Base-by-base conservation (phyloP, 2,888 invertebrate genomes). In the Colletes collaris region DNA sequence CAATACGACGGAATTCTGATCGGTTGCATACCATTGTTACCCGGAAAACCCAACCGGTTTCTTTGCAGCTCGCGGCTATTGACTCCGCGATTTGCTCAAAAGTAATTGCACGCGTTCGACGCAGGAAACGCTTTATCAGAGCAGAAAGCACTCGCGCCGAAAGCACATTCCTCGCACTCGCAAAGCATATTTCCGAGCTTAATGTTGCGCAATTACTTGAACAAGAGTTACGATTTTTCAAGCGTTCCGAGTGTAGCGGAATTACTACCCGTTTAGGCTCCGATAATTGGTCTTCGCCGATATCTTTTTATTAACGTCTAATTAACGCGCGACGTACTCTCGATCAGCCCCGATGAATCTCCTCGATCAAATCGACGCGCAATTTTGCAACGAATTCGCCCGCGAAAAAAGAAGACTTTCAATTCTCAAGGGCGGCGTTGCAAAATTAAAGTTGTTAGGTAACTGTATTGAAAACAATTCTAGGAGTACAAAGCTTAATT, bases 111-210 rank as follows among this genome's bases (percentile, higher is more conserved):
- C 55, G 16, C 35, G 13, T 10, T 46, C 27, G n/a, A 60, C 56
- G 62, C 44, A 76, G 70, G 60, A 66, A 78, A 76, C 44, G 60
- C 56, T 76, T 79, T 56, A 62, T 70, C 69, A 62, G 56, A 62
- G 60, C 58, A 8, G 59, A 72, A 64, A 76, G 71, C 76, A 50
- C 67, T 76, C 67, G 79, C 71, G 60, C 79, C 72, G 68, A 77
- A 79, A 79, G 64, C 79, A 50, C 79, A 68, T 77, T 79, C 79
- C 67, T 64, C 55, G 71, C 58, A 59, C 71, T 71, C 67, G 71
- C 13, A 11, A 59, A 66, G 52, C 75, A 59, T 67, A 53, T 66
- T 67, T 74, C 74, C 74, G 67, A 59, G 71, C 63, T 77, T 65
- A 63, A 67, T 50, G 55, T 67, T 49, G 49, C 37, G 58, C 71